Evolutionary conservation across 2,888 invertebrate genomes (phyloP).

Genomic region (Rhamnusium bicolor): DNA sequence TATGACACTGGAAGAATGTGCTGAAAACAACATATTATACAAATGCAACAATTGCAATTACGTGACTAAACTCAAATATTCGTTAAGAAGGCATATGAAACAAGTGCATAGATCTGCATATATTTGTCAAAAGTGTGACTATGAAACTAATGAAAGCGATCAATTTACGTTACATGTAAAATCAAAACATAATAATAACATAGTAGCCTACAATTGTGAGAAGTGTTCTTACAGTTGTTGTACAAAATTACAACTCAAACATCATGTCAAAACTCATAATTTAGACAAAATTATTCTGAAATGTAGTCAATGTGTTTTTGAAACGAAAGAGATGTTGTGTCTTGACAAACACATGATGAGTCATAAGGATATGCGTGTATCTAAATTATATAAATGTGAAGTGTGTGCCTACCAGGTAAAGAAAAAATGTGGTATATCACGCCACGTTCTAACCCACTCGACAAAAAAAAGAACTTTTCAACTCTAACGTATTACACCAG

Average conservation of each 20-base stretch:
- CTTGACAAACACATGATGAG: conserved; percentile 4
- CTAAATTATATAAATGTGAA: conserved; percentile 16
- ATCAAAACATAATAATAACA: not conserved
- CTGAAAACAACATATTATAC: not conserved
- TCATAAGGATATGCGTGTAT: not conserved
- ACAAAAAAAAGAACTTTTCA: not conserved
- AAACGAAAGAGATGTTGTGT: not conserved
- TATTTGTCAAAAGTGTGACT: not conserved
- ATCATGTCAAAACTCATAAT: not conserved
- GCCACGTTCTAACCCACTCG: conserved; percentile 13
- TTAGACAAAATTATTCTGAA: not conserved
- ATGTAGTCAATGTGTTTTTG: conserved; percentile 12
- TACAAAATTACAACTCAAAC: conserved; percentile 1
- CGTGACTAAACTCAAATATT: conserved; percentile 1
- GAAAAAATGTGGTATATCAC: not conserved
- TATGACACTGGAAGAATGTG: conserved; percentile 19
- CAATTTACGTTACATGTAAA: not conserved
- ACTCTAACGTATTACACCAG: not conserved
- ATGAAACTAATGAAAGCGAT: not conserved
- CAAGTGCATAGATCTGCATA: conserved; percentile 1
- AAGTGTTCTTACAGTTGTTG: not conserved
- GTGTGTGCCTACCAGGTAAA: conserved; percentile 10
- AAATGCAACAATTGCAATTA: conserved; percentile 13
- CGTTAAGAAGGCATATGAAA: not conserved
- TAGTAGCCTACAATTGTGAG: not conserved